A percentile compares a stretch with the other conserved stretches of the same genome.
Evolutionary conservation across 2,113 vertebrate species (phyloP).

Genomic region (Bubalus kerabau): DNA sequence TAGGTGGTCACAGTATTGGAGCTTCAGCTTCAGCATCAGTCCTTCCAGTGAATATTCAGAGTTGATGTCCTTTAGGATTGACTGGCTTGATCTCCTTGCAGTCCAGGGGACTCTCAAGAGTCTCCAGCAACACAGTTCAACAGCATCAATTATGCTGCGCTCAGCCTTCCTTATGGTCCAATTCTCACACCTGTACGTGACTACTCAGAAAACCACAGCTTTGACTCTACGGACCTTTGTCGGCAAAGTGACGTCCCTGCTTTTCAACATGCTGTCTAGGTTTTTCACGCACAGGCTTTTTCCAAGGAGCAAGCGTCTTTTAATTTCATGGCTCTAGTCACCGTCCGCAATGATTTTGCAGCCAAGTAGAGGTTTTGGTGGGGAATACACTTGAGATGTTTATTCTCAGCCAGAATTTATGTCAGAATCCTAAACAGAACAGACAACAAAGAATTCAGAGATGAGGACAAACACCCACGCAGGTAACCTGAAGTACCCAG

Average conservation of each 20-base stretch:
- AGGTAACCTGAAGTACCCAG: not conserved
- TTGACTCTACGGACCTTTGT: not conserved
- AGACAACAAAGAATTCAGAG: not conserved
- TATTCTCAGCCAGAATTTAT: not conserved
- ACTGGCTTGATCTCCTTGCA: not conserved
- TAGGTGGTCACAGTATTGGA: not conserved
- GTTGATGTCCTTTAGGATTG: not conserved
- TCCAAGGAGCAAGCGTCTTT: not conserved
- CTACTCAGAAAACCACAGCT: not conserved
- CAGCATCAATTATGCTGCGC: not conserved
- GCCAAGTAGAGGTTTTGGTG: not conserved
- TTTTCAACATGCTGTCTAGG: not conserved
- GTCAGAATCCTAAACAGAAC: not conserved
- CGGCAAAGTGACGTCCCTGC: not conserved
- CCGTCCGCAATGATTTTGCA: not conserved
- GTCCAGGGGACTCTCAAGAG: not conserved
- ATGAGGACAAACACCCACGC: not conserved
- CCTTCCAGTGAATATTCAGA: not conserved
- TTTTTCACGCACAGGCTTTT: not conserved
- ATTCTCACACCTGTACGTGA: rapidly evolving
- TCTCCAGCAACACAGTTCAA: not conserved
- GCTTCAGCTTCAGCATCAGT: not conserved
- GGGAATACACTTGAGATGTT: not conserved
- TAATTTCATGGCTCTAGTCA: not conserved
- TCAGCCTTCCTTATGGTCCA: not conserved